These are phyloP conservation scores for Caenorhabditis virilis DNA, from an alignment of 2,888 invertebrate species.

Conservation along the genomic window DNA sequence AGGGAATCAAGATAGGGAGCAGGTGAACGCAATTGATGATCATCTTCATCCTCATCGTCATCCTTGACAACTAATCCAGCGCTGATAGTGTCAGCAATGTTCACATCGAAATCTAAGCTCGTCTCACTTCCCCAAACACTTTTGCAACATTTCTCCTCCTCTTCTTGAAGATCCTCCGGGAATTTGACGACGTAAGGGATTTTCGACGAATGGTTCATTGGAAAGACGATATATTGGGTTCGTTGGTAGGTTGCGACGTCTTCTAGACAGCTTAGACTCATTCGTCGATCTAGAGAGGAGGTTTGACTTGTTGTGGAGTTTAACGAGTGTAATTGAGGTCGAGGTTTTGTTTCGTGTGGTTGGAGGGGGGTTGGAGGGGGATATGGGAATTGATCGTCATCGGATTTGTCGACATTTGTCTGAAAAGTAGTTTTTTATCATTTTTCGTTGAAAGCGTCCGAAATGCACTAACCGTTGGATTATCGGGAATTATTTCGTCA, in stretches of 20 bases:
- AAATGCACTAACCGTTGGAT: too few relatives aligned
- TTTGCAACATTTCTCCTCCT: constrained; percentile 37
- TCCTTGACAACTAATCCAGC: constrained; percentile 41
- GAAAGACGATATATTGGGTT: constrained; percentile 60
- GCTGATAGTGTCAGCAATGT: constrained; percentile 48
- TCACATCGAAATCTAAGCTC: constrained; percentile 56
- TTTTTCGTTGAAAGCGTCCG: too few relatives aligned
- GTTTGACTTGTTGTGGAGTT: constrained; percentile 26
- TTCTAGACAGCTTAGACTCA: constrained; percentile 51
- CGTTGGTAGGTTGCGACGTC: constrained; percentile 49
- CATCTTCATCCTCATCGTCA: constrained; percentile 28
- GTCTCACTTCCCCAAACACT: constrained; percentile 60
- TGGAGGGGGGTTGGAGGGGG: constrained; percentile 20
- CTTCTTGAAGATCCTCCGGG: constrained; percentile 53
- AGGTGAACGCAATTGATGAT: constrained; percentile 41
- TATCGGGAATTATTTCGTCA: too few relatives aligned
- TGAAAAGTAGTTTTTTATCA: too few relatives aligned
- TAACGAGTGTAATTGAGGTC: background rate
- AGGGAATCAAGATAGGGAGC: constrained; percentile 43
- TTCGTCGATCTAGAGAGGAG: constrained; percentile 38
- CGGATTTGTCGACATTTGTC: too few relatives aligned
- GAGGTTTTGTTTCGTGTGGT: background rate
- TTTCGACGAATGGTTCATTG: constrained; percentile 45
- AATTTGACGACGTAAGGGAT: constrained; percentile 55
- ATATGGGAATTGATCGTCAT: constrained; percentile 11